phyloP scores from a whole-genome alignment of 2,797 vertebrate species.

The Chaetophractus vellerosus region DNA sequence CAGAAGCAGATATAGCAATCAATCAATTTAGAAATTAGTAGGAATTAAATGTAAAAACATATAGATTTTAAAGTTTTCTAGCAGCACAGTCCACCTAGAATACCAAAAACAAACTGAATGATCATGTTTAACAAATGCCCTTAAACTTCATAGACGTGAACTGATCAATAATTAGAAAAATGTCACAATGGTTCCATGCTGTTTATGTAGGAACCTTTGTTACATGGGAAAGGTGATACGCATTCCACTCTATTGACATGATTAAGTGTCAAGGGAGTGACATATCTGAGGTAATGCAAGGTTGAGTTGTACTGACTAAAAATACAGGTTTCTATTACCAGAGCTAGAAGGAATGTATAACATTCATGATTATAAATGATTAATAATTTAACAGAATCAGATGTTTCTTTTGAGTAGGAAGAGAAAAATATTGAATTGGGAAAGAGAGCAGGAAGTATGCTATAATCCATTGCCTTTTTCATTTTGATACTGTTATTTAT shows the following conservation, averaged over 20 bases:
- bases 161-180: slow-evolving; percentile 60
- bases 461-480: slow-evolving; percentile 58
- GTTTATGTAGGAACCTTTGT: slow-evolving; percentile 61
- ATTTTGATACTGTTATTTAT: not conserved
- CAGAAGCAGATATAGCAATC: not conserved
- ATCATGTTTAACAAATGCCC: slow-evolving; percentile 68
- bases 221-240: not conserved
- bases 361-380: slow-evolving; percentile 45
- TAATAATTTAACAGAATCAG: slow-evolving; percentile 68
- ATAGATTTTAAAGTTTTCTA: slow-evolving; percentile 1
- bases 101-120: slow-evolving; percentile 8
- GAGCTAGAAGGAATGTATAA: not conserved
- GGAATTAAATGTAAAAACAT: not conserved
- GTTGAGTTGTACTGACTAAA: slow-evolving; percentile 59
- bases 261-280: slow-evolving; percentile 34
- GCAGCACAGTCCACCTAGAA: not conserved
- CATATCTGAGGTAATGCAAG: slow-evolving; percentile 36
- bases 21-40: not conserved
- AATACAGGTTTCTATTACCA: slow-evolving; percentile 45
- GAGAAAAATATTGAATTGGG: slow-evolving; percentile 61
- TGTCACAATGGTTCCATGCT: not conserved
- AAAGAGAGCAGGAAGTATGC: slow-evolving; percentile 39
- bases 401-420: slow-evolving; percentile 20
- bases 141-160: slow-evolving; percentile 52
- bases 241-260: slow-evolving; percentile 39